A percentile compares a stretch with the other conserved stretches of the same genome.
Conservation (phyloP, 2,113 vertebrate genomes). For the Nerophis ophidion region DNA sequence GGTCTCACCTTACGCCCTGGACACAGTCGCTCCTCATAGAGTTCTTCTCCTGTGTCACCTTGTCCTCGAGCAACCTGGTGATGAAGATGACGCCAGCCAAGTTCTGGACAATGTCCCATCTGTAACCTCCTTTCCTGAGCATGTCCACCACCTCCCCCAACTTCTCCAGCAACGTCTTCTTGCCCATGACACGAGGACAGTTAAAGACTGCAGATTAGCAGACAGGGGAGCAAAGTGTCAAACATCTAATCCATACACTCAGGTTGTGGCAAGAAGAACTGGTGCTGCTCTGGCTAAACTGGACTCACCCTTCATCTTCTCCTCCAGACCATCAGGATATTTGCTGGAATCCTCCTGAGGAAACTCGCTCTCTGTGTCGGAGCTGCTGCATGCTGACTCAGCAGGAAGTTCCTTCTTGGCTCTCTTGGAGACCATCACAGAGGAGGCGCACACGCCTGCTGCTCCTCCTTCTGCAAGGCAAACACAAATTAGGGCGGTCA, state of each 20-base stretch:
- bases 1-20: constrained; percentile 65
- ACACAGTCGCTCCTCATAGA: constrained; percentile 58
- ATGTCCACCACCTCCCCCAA: constrained; percentile 71
- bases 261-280: too few species aligned
- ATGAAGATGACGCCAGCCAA: constrained; percentile 74
- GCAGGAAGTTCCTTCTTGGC: constrained; percentile 60
- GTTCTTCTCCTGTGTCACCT: constrained; percentile 64
- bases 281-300: background rate
- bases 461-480: background rate
- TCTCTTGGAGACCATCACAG: constrained; percentile 60
- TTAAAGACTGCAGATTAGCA: constrained; percentile 62
- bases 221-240: background rate
- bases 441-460: constrained; percentile 14
- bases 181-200: constrained; percentile 60
- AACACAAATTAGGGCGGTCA: too few species aligned
- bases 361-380: constrained; percentile 69
- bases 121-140: constrained; percentile 70
- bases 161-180: constrained; percentile 71
- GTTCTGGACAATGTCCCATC: constrained; percentile 66
- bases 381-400: constrained; percentile 28
- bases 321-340: constrained; percentile 69
- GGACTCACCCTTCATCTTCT: constrained; percentile 73
- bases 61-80: constrained; percentile 75
- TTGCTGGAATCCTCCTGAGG: constrained; percentile 73
- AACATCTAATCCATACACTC: too few species aligned